A percentile compares a stretch with the other conserved stretches of the same genome.
phyloP scores from a whole-genome alignment of 2,113 vertebrate species.

The Pardalotus punctatus region DNA sequence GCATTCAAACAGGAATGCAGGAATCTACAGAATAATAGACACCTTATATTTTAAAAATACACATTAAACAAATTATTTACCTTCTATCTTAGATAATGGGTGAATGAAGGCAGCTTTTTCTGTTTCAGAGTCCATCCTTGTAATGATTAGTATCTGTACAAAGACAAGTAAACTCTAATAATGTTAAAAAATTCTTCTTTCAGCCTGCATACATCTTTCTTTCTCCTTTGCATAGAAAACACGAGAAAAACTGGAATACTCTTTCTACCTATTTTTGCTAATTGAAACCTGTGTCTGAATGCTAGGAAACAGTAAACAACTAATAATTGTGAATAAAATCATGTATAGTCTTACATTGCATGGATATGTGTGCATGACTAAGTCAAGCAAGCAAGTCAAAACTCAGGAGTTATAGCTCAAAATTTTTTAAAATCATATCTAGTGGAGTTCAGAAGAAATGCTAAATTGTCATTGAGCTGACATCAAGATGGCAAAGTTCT shows the following conservation, averaged over 20 bases:
- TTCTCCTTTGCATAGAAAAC: not conserved
- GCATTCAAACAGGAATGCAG: not conserved
- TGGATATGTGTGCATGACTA: not conserved
- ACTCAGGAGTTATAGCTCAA: not conserved
- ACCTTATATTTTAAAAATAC: not conserved
- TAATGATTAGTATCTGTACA: constrained; percentile 74
- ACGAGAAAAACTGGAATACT: not conserved
- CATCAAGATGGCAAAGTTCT: not conserved
- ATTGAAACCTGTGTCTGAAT: not conserved
- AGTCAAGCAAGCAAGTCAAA: not conserved
- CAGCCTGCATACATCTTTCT: not conserved
- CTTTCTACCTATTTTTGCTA: not conserved
- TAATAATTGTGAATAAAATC: not conserved
- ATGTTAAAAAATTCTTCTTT: not conserved
- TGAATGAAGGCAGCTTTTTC: constrained; percentile 71
- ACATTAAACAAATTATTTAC: constrained; percentile 68
- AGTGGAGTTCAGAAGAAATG: not conserved
- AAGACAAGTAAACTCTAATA: not conserved
- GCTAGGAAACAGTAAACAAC: not conserved
- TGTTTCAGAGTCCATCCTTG: constrained; percentile 65
- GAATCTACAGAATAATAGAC: not conserved
- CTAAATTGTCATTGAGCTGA: not conserved
- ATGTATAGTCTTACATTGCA: not conserved
- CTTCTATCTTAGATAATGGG: constrained; percentile 72
- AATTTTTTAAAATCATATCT: not conserved